Evolutionary conservation across 2,888 invertebrate genomes (phyloP).

Genomic region (Philaethria dido): DNA sequence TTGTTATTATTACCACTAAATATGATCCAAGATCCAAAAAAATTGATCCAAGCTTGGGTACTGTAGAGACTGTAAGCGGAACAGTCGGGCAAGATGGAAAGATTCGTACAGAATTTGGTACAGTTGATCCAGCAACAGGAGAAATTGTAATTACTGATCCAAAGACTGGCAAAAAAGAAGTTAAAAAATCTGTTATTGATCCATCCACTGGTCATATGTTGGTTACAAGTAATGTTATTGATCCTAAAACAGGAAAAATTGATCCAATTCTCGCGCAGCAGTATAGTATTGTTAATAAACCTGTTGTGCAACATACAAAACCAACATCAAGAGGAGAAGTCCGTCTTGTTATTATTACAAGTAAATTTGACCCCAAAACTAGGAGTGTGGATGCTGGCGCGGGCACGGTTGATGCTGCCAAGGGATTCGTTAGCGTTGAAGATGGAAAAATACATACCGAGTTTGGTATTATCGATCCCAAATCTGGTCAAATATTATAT

Average conservation of each 20-base stretch:
- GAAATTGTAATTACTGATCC: slow-evolving; percentile 76
- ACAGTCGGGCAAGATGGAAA: slow-evolving; percentile 79
- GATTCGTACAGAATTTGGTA: slow-evolving; percentile 85
- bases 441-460: slow-evolving; percentile 84
- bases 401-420: slow-evolving; percentile 80
- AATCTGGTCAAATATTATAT: slow-evolving; percentile 84
- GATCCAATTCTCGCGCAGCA: slow-evolving; percentile 84
- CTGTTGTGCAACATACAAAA: slow-evolving; percentile 67
- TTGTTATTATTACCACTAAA: slow-evolving; percentile 85
- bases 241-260: slow-evolving; percentile 83
- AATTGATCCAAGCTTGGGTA: slow-evolving; percentile 71
- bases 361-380: slow-evolving; percentile 84
- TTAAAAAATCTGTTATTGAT: slow-evolving; percentile 83
- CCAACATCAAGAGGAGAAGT: slow-evolving; percentile 72
- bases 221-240: slow-evolving; percentile 81
- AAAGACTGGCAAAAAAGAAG: slow-evolving; percentile 78
- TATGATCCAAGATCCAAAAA: slow-evolving; percentile 83
- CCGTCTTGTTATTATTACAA: slow-evolving; percentile 74
- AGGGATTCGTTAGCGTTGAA: slow-evolving; percentile 79
- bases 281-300: slow-evolving; percentile 75
- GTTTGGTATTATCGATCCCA: slow-evolving; percentile 83
- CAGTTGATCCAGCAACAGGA: slow-evolving; percentile 85
- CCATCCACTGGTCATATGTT: slow-evolving; percentile 83
- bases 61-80: slow-evolving; percentile 84
- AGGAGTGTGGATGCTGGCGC: slow-evolving; percentile 83